phyloP scores from a whole-genome alignment of 2,113 vertebrate species.

The Arvicanthis niloticus region DNA sequence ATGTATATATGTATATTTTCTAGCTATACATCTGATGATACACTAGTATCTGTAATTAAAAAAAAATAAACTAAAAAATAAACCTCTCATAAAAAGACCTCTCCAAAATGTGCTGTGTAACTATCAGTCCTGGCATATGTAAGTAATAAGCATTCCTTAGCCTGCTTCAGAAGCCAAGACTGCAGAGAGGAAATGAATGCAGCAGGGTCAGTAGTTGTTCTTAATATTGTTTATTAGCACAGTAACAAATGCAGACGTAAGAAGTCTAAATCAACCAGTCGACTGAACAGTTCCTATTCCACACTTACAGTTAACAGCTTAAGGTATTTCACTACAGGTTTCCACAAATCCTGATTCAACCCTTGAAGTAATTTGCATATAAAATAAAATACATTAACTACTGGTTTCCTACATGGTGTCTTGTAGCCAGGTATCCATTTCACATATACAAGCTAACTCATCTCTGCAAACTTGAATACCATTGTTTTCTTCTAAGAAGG shows the following conservation, averaged over 20 bases:
- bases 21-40: no score
- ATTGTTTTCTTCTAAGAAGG: conserved; percentile 78
- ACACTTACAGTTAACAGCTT: conserved; percentile 91
- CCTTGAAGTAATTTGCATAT: conserved; percentile 87
- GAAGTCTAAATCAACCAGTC: conserved; percentile 90
- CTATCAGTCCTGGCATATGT: background rate
- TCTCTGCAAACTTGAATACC: conserved; percentile 87
- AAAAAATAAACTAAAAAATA: no score
- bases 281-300: conserved; percentile 89
- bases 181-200: conserved; percentile 47
- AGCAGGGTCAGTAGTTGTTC: conserved; percentile 73
- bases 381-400: conserved; percentile 88
- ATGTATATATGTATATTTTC: no score
- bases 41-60: no score
- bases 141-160: background rate
- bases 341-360: conserved; percentile 83
- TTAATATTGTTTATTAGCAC: conserved; percentile 92
- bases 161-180: background rate
- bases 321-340: conserved; percentile 93
- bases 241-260: conserved; percentile 91
- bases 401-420: conserved; percentile 82
- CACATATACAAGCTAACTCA: conserved; percentile 83
- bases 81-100: no score
- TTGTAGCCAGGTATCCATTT: conserved; percentile 77
- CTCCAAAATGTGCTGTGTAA: background rate